Base-by-base conservation (phyloP, 64 coral and sea anemone genomes). In the Stichodactyla helianthus region DNA sequence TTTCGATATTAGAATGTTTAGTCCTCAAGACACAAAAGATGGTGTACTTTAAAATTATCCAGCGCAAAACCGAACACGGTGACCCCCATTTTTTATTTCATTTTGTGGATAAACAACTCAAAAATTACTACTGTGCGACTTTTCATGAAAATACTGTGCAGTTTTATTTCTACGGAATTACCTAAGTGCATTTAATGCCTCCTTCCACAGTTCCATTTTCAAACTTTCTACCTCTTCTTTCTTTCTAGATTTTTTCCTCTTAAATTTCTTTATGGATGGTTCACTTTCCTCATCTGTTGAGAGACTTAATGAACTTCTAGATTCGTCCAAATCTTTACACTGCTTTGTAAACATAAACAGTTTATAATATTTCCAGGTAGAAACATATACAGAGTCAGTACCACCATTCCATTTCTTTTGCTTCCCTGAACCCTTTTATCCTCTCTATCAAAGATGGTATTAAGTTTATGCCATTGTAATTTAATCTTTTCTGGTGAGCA, bases 301-400 rank as follows among this genome's bases (percentile, higher is more conserved):
- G 68, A 65, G 71, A 61, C 44, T 79, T 18, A 62, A 55, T 22
- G 27, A 26, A 27, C 70, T 63, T 64, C 20, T 62, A 81, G 83
- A 91, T 11, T 86, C 83, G 27, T 85, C 83, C n/a, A 91, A 62
- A 44, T 44, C 89, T 62, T 61, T 79, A 71, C 83, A 91, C 0
- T 57, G 22, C 77, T 91, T 91, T 4, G 57, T 81, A 86, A 91
- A 85, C 89, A 79, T 59, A 17, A 57, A 63, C 63, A 58, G 8
- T 14, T 82, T 86, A 28, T 79, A 91, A 82, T 87, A 57, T 58
- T 91, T 86, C 89, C 89, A 91, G 50, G 12, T 60, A 28, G 82
- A 14, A 9, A 35, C 59, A 53, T 64, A 84, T 5, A 83, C 82
- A 18, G 53, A 76, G 23, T 84, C 63, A n/a, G 88, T 89, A 10